Conservation (phyloP, 2,113 vertebrate genomes). For the Microtus montanus region DNA sequence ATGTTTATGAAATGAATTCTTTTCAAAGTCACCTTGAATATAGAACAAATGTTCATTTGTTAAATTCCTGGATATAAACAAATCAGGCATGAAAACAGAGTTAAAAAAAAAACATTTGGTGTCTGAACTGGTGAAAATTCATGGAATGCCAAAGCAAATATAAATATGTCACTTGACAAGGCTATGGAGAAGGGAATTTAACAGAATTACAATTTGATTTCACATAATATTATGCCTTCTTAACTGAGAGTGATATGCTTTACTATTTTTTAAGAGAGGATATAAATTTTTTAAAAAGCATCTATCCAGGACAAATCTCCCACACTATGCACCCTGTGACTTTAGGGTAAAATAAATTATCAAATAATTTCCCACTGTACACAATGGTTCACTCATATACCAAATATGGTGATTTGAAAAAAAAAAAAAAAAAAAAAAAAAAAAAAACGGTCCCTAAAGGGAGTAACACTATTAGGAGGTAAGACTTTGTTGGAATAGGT, state of each 20-base stretch:
- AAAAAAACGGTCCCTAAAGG: neutral
- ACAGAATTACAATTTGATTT: conserved; percentile 18
- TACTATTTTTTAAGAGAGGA: neutral
- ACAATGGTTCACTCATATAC: neutral
- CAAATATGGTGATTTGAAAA: neutral
- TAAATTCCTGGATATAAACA: conserved; percentile 32
- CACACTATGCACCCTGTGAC: neutral
- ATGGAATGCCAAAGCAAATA: neutral
- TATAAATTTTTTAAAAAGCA: neutral
- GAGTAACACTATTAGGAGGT: neutral
- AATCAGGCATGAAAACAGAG: neutral
- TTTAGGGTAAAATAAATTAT: neutral
- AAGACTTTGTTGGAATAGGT: neutral
- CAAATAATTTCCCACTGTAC: neutral
- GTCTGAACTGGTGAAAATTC: neutral
- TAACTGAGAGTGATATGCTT: neutral
- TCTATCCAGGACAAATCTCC: neutral
- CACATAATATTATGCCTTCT: neutral
- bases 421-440: too few relatives aligned
- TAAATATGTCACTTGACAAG: neutral
- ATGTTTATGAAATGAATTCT: conserved; percentile 56
- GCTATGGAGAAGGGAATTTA: neutral
- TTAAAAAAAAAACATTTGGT: neutral
- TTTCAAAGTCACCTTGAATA: conserved; percentile 69
- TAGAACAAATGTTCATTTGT: conserved; percentile 14